A percentile compares a stretch with the other conserved stretches of the same genome.
phyloP scores from a whole-genome alignment of 2,888 invertebrate genomes.

The Dioctria rufipes region DNA sequence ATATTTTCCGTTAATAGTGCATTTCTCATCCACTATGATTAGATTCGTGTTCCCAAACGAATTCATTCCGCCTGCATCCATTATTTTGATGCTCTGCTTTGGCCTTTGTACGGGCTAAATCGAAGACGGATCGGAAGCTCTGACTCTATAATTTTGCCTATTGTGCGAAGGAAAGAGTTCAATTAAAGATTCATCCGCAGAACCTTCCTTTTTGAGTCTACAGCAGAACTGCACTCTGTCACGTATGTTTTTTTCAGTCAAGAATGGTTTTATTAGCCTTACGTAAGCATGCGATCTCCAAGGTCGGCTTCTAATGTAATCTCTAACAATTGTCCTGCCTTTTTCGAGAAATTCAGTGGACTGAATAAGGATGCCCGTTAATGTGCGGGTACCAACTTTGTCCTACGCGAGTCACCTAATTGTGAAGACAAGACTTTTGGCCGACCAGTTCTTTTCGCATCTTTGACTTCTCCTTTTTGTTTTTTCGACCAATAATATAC shows the following conservation, averaged over 20 bases:
- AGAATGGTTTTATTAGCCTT: not conserved
- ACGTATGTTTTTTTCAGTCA: not conserved
- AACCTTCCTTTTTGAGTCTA: not conserved
- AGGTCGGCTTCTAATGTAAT: not conserved
- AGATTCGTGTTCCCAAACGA: not conserved
- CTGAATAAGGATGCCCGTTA: too few relatives aligned
- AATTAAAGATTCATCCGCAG: not conserved
- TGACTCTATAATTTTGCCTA: not conserved
- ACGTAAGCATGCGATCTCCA: not conserved
- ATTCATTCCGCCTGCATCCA: too few relatives aligned
- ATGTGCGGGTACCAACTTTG: too few relatives aligned
- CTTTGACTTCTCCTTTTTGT: too few relatives aligned
- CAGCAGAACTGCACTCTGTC: not conserved
- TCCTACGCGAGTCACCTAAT: too few relatives aligned
- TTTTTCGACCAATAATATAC: too few relatives aligned
- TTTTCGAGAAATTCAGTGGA: not conserved
- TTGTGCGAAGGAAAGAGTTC: too few relatives aligned
- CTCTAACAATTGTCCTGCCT: not conserved
- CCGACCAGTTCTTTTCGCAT: too few relatives aligned
- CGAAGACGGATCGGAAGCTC: not conserved
- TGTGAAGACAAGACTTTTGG: too few relatives aligned
- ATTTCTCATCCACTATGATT: not conserved
- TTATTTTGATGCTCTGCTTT: not conserved
- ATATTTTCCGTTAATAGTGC: not conserved
- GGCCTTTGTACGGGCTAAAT: not conserved